Percentiles rank a stretch among this genome's conserved stretches.
These are phyloP conservation scores for Montipora cactus DNA, from an alignment of 64 coral and sea anemone genomes.

Conservation along the genomic window DNA sequence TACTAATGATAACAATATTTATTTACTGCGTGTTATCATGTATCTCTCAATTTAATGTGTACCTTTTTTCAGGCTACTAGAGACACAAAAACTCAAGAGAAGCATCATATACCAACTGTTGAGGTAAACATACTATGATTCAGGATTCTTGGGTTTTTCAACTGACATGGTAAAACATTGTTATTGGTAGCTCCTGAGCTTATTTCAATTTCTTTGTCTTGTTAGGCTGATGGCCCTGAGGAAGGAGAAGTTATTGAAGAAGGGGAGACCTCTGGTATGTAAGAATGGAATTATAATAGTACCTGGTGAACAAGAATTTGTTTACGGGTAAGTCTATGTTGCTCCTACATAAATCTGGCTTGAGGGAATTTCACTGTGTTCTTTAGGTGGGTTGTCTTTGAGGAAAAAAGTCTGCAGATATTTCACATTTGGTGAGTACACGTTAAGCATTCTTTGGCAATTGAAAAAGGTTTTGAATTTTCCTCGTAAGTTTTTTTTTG, in stretches of 20 bases:
- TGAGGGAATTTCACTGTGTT: background rate
- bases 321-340: no score
- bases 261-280: background rate
- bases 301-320: no score
- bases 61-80: background rate
- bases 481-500: no score
- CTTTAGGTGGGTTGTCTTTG: background rate
- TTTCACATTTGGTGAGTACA: slow-evolving; percentile 72
- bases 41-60: no score
- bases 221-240: slow-evolving; percentile 76
- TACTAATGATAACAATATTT: no score
- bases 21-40: no score
- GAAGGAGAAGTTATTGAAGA: slow-evolving; percentile 84
- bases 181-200: background rate
- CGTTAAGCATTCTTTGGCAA: no score
- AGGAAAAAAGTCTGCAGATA: slow-evolving; percentile 88
- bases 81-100: slow-evolving; percentile 24
- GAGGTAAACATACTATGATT: slow-evolving; percentile 13
- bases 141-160: no score
- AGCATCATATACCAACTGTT: background rate
- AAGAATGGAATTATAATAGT: no score
- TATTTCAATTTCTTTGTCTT: background rate
- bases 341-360: background rate
- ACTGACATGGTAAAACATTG: background rate
- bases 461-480: no score